A percentile compares a stretch with the other conserved stretches of the same genome.
Conservation (phyloP, 2,888 invertebrate species). For the Drosophila putrida region DNA sequence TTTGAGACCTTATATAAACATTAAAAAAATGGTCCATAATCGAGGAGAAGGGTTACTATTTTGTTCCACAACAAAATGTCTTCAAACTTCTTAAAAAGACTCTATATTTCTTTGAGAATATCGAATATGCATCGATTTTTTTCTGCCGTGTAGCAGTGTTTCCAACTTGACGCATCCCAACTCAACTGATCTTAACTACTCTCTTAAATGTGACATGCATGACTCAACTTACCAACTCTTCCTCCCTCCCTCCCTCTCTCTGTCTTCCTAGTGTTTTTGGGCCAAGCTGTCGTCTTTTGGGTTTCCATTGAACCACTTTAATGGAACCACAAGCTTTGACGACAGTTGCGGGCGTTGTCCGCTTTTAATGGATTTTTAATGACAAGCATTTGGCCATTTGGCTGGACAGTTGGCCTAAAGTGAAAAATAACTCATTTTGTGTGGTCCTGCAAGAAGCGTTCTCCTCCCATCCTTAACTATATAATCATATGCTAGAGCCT, state of each 20-base stretch:
- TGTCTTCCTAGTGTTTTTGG: neutral
- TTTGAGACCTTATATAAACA: too few relatives aligned
- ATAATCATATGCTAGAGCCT: slow-evolving; percentile 29
- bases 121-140: too few relatives aligned
- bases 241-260: neutral
- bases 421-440: slow-evolving; percentile 73
- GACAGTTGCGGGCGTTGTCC: slow-evolving; percentile 55
- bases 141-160: too few relatives aligned
- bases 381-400: slow-evolving; percentile 58
- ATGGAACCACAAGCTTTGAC: slow-evolving; percentile 62
- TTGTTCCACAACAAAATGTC: too few relatives aligned
- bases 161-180: too few relatives aligned
- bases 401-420: slow-evolving; percentile 40
- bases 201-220: slow-evolving; percentile 4
- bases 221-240: slow-evolving; percentile 31
- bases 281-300: slow-evolving; percentile 39
- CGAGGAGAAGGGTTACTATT: too few relatives aligned
- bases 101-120: too few relatives aligned
- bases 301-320: slow-evolving; percentile 29
- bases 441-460: slow-evolving; percentile 19
- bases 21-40: too few relatives aligned
- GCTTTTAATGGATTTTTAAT: slow-evolving; percentile 75
- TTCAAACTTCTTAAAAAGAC: too few relatives aligned
- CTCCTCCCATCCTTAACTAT: slow-evolving; percentile 31
- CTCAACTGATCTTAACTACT: neutral